Conservation (phyloP, 2,797 vertebrate species). For the Pampus argenteus region DNA sequence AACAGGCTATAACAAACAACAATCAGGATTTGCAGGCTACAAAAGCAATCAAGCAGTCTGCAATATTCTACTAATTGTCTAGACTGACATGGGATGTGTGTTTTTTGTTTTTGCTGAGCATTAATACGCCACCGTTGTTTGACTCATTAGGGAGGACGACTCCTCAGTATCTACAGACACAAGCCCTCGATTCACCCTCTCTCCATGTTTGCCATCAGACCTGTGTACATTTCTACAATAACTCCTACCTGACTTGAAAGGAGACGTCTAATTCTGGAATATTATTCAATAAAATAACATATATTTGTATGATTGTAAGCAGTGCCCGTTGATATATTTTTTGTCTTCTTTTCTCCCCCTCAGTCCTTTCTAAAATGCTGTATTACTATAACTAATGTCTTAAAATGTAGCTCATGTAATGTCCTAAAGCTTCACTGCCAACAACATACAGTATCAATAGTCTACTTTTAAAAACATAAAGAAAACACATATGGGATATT, state of each 20-base stretch:
- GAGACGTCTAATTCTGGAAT: constrained; percentile 81
- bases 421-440: not conserved
- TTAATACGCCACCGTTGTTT: constrained; percentile 74
- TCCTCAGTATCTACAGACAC: constrained; percentile 68
- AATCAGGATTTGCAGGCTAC: constrained; percentile 64
- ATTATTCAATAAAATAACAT: constrained; percentile 87
- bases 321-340: constrained; percentile 45
- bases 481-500: not conserved
- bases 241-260: constrained; percentile 75
- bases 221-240: constrained; percentile 83
- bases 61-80: constrained; percentile 59
- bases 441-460: not conserved
- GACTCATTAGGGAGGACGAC: constrained; percentile 65
- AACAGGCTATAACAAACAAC: constrained; percentile 49
- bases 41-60: constrained; percentile 58
- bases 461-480: not conserved
- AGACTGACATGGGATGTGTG: constrained; percentile 51
- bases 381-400: not conserved
- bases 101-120: constrained; percentile 73
- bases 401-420: not conserved
- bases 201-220: constrained; percentile 71
- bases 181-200: constrained; percentile 72
- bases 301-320: constrained; percentile 89
- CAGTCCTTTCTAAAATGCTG: constrained; percentile 13
- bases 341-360: constrained; percentile 14